Percentiles rank a stretch among this genome's conserved stretches.
phyloP scores from a whole-genome alignment of 2,888 invertebrate species.

The Pristionchus japonicus region DNA sequence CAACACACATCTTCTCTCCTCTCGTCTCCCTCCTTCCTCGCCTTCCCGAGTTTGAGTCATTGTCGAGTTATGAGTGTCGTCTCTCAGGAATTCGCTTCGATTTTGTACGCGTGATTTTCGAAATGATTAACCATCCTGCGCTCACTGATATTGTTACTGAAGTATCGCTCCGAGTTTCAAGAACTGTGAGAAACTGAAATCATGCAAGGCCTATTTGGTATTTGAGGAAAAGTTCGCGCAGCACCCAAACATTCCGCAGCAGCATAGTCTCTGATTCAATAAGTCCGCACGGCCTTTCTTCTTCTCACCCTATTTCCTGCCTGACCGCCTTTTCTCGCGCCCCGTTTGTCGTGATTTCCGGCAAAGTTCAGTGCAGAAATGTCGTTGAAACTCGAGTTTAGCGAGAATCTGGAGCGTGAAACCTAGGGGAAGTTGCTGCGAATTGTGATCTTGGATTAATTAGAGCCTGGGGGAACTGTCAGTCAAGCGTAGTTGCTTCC shows the following conservation, averaged over 20 bases:
- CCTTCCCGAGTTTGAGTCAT: background rate
- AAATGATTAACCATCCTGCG: background rate
- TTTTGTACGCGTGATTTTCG: background rate
- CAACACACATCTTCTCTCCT: background rate
- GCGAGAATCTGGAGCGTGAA: background rate
- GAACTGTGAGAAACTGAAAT: too few species aligned
- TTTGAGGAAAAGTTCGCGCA: too few species aligned
- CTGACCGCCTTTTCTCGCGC: background rate
- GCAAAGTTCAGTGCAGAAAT: background rate
- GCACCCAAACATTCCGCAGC: background rate
- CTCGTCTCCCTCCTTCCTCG: background rate
- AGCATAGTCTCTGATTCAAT: background rate
- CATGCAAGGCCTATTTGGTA: too few species aligned
- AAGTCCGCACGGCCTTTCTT: background rate
- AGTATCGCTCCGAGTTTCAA: too few species aligned
- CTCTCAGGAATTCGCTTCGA: background rate
- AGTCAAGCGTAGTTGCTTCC: too few species aligned
- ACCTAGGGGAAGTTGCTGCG: background rate
- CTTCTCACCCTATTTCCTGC: background rate
- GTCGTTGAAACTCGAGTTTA: background rate
- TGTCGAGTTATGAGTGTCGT: background rate
- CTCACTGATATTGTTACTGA: too few species aligned
- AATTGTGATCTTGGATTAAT: too few species aligned
- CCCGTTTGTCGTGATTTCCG: background rate
- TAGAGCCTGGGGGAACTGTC: too few species aligned